These are phyloP conservation scores for Tetranychus truncatus DNA, from an alignment of 2,888 invertebrate genomes.

Conservation along the genomic window DNA sequence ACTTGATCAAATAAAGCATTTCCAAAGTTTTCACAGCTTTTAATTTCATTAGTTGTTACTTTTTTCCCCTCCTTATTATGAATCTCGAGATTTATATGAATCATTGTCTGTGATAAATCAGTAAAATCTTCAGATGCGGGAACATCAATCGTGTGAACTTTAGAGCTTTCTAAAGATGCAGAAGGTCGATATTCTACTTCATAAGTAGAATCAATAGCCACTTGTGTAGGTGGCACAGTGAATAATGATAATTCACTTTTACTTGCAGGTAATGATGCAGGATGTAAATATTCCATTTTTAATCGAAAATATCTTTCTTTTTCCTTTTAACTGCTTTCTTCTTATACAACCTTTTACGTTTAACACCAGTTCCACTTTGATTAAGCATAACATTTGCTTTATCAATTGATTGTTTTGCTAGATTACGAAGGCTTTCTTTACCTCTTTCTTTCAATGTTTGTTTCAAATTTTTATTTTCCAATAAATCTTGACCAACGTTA, in stretches of 20 bases:
- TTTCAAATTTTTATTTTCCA: neutral
- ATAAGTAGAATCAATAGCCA: neutral
- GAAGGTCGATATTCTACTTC: neutral
- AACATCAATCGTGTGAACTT: neutral
- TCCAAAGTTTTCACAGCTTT: no score
- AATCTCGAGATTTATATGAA: neutral
- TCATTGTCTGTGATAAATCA: neutral
- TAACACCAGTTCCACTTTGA: neutral
- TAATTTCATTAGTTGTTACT: neutral
- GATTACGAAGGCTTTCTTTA: neutral
- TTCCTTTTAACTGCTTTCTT: neutral
- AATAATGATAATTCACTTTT: neutral
- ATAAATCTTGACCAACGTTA: neutral
- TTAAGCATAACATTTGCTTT: neutral
- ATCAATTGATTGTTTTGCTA: neutral
- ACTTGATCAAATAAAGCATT: slow-evolving; percentile 1
- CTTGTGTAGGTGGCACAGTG: slow-evolving; percentile 1
- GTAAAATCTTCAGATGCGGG: slow-evolving; percentile 5
- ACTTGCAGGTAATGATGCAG: neutral
- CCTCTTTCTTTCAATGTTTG: neutral
- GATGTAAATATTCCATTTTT: slow-evolving; percentile 8
- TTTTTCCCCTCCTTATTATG: neutral
- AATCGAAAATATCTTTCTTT: slow-evolving; percentile 4
- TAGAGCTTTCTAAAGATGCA: neutral
- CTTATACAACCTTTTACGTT: neutral